Evolutionary conservation across 1,140 invertebrate species (phyloP), one percentile per base, ranked within the genome.

Genomic region (Atta cephalotes): DNA sequence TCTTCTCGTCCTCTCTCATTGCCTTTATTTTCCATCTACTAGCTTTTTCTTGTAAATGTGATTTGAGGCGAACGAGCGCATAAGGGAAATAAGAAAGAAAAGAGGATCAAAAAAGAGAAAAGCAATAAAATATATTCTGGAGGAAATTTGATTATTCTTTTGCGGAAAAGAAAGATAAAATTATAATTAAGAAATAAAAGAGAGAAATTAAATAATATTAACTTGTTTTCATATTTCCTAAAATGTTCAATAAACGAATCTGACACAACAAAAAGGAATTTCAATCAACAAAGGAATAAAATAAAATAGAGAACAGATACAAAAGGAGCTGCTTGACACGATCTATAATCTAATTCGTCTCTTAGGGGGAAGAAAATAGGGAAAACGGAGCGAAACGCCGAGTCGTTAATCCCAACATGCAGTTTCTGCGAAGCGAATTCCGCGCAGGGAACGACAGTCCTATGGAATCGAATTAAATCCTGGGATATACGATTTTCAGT

Each of bases 381-480:
- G 53, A 74, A 63, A 87, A 82, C 65, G 76, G 49, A 56, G 76
- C 84, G 84, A 78, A 81, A 89, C 89, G 78, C 78, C 88, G 88
- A 89, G 81, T 87, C 84, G 88, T 80, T 89, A 87, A 90, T 90
- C 72, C 85, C 31, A 39, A 58, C 71, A 56, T 63, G 80, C 56
- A 58, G 60, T 68, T 31, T 2, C 71, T 72, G 77, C 62, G 62
- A 80, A 68, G n/a, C 65, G 79, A 56, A 45, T 58, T 58, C 35
- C 65, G 65, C 49, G 78, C 63, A 5, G 21, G 39, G 10, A 39
- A 77, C 56, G 81, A 77, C 63, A 51, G 66, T 79, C 58, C 60
- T 51, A 53, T 12, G 62, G 60, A 90, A 90, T 90, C 88, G 88
- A 90, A 87, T 89, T 87, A 90, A 90, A 90, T 81, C 76, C 86